Conservation (phyloP, 2,888 invertebrate genomes). For the Hemicrepidius hirtus region DNA sequence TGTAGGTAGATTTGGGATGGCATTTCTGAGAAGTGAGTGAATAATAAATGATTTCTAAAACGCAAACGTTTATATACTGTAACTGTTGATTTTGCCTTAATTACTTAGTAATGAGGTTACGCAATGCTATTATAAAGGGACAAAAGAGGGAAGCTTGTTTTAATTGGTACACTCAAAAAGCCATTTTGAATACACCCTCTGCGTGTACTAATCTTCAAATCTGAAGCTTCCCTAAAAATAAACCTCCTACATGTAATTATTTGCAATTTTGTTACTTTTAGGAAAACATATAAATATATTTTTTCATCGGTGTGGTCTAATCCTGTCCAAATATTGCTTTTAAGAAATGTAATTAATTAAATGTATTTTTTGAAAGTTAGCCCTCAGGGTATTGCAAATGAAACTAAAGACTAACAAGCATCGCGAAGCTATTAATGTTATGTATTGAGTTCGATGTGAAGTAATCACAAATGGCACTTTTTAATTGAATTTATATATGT, state of each 20-base stretch:
- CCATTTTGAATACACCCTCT: conserved; percentile 2
- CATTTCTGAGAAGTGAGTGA: no score
- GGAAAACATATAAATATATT: not conserved
- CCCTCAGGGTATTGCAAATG: conserved; percentile 9
- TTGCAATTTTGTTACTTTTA: no score
- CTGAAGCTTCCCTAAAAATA: no score
- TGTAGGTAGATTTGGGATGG: no score
- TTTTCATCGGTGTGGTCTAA: conserved; percentile 1
- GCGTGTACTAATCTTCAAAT: no score
- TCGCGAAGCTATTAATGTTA: conserved; percentile 16
- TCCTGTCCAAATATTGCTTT: not conserved
- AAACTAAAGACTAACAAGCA: not conserved
- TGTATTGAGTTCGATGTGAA: conserved; percentile 22
- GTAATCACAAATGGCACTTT: conserved; percentile 13
- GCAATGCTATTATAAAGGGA: not conserved
- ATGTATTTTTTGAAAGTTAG: conserved; percentile 21
- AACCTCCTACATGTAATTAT: no score
- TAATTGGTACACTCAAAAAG: not conserved
- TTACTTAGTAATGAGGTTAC: not conserved
- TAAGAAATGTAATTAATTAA: conserved; percentile 10
- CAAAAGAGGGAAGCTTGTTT: not conserved
- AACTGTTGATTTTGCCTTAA: not conserved
- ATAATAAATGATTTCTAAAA: no score
- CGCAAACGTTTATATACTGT: no score
- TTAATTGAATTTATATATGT: conserved; percentile 21